Conservation (phyloP, 2,797 vertebrate genomes). For the Liasis olivaceus region DNA sequence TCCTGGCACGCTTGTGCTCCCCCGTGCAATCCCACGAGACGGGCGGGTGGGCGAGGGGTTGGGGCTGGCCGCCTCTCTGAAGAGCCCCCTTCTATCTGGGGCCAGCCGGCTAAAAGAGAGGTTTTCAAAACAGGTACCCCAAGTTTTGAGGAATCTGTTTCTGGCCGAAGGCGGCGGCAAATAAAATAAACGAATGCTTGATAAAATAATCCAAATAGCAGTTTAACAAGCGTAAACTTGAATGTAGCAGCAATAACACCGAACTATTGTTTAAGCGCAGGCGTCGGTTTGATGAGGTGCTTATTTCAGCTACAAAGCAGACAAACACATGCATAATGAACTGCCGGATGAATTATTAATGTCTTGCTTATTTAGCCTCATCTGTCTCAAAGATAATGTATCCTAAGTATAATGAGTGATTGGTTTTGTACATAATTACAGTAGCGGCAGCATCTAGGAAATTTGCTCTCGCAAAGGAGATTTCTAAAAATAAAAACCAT, state of each 20-base stretch:
- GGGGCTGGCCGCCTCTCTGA: neutral
- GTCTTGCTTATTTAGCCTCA: constrained; percentile 99
- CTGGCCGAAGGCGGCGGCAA: constrained; percentile 81
- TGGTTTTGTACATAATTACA: constrained; percentile 98
- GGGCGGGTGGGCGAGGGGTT: neutral
- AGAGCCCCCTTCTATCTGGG: neutral
- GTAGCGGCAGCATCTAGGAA: constrained; percentile 92
- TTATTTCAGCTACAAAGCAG: constrained; percentile 89
- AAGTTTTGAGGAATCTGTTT: constrained; percentile 84
- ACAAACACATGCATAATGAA: constrained; percentile 99
- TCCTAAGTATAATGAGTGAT: constrained; percentile 98
- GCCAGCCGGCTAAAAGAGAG: constrained; percentile 77
- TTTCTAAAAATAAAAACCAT: constrained; percentile 81
- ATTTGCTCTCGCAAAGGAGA: constrained; percentile 79
- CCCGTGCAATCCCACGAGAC: neutral
- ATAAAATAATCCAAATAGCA: constrained; percentile 99
- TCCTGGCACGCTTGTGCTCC: neutral
- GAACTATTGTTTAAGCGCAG: constrained; percentile 96
- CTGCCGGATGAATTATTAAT: constrained; percentile 99
- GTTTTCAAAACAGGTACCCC: constrained; percentile 89
- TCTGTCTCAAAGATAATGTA: constrained; percentile 99
- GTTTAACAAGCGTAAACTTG: constrained; percentile 99
- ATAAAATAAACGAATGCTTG: constrained; percentile 98
- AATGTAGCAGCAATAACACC: constrained; percentile 91
- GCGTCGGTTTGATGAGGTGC: constrained; percentile 98